phyloP scores from a whole-genome alignment of 2,113 vertebrate genomes.

The Pristiophorus japonicus region DNA sequence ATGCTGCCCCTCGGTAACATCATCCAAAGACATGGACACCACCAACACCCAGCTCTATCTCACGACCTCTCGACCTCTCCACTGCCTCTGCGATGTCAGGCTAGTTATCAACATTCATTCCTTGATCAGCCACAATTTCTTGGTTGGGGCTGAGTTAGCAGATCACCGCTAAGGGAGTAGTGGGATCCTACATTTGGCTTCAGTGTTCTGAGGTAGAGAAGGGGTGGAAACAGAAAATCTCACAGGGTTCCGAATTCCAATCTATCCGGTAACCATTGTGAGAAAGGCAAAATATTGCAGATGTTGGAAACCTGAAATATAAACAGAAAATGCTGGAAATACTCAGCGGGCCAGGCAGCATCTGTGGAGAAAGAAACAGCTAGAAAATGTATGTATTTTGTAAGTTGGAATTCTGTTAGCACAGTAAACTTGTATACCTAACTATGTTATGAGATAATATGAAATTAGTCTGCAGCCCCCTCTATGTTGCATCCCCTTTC shows the following conservation, averaged over 20 bases:
- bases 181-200: background rate
- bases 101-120: background rate
- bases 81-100: background rate
- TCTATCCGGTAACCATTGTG: background rate
- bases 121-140: background rate
- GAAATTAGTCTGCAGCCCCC: background rate
- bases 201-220: background rate
- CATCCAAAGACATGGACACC: background rate
- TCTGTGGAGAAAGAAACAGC: background rate
- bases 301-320: background rate
- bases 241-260: background rate
- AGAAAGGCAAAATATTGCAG: background rate
- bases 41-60: background rate
- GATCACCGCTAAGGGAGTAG: background rate
- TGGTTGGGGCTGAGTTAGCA: background rate
- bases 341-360: background rate
- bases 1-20: background rate
- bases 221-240: no score
- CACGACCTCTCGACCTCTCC: background rate
- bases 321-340: background rate
- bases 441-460: background rate
- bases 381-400: background rate
- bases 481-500: background rate
- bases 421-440: background rate
- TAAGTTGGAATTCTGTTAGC: background rate